These are phyloP conservation scores for Microctonus aethiopoides DNA, from an alignment of 2,888 invertebrate species.

Conservation along the genomic window DNA sequence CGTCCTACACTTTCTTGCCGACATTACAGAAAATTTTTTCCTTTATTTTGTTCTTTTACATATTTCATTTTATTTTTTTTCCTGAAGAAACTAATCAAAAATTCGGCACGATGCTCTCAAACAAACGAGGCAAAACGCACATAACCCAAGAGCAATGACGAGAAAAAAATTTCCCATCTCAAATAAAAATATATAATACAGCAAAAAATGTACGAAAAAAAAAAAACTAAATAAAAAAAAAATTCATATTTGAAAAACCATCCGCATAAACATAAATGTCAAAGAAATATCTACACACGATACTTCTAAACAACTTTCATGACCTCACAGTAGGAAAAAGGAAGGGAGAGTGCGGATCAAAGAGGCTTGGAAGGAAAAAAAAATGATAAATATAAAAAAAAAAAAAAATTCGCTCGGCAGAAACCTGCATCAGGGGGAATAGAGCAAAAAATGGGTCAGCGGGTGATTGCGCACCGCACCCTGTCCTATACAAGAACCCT, in stretches of 20 bases:
- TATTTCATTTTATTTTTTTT: background rate
- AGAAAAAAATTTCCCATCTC: background rate
- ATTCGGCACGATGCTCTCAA: background rate
- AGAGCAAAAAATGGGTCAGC: constrained; percentile 55
- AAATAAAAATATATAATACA: background rate
- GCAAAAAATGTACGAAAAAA: background rate
- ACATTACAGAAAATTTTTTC: background rate
- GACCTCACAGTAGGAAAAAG: background rate
- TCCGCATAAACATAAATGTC: background rate
- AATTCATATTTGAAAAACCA: background rate
- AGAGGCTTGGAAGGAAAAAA: background rate
- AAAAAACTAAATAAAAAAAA: background rate
- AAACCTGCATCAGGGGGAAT: constrained; percentile 37
- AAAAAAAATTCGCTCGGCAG: constrained; percentile 10
- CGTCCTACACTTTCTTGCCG: background rate
- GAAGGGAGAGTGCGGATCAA: background rate
- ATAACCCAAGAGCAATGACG: background rate
- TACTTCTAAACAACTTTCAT: background rate
- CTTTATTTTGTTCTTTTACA: background rate
- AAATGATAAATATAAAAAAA: background rate
- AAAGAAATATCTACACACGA: background rate
- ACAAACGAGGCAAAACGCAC: background rate
- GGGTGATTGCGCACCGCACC: constrained; percentile 59
- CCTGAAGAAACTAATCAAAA: background rate
- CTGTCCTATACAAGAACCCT: constrained; percentile 32